These are phyloP conservation scores for Gymnopithys bicolor DNA, from an alignment of 2,797 vertebrate species.

Conservation along the genomic window DNA sequence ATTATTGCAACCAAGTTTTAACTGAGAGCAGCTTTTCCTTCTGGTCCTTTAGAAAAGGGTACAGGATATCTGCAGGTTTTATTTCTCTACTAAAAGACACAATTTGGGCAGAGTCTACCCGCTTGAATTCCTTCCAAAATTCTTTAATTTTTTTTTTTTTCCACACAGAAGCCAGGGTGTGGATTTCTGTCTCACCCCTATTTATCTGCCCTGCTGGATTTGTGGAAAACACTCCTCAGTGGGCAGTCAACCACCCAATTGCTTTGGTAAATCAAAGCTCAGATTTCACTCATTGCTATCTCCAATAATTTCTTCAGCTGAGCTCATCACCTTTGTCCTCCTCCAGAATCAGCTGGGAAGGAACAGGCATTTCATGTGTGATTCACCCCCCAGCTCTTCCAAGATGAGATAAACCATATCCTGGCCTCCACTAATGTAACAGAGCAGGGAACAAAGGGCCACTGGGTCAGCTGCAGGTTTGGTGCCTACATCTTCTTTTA, in stretches of 20 bases:
- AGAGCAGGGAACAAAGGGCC: background rate
- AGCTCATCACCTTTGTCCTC: background rate
- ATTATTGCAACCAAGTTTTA: too few species aligned
- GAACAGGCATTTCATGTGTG: rapidly evolving
- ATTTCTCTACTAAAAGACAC: background rate
- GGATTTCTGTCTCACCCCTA: background rate
- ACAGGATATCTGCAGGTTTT: background rate
- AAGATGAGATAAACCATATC: background rate
- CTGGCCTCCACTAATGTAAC: background rate
- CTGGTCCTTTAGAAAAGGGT: background rate
- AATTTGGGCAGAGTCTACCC: background rate
- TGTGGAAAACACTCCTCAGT: background rate
- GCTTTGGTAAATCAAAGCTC: background rate
- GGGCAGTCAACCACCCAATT: background rate
- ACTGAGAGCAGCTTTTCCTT: background rate
- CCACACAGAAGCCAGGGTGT: background rate
- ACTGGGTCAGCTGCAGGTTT: background rate
- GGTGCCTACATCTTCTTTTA: background rate
- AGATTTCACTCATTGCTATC: background rate
- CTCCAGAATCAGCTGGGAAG: background rate
- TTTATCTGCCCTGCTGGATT: rapidly evolving
- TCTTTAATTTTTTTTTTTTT: background rate
- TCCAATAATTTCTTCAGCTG: background rate
- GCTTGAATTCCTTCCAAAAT: background rate
- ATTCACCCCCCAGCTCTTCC: background rate